Percentiles rank a stretch among this genome's conserved stretches.
phyloP scores from a whole-genome alignment of 2,113 vertebrate species.

The Mionectes macconnelli region DNA sequence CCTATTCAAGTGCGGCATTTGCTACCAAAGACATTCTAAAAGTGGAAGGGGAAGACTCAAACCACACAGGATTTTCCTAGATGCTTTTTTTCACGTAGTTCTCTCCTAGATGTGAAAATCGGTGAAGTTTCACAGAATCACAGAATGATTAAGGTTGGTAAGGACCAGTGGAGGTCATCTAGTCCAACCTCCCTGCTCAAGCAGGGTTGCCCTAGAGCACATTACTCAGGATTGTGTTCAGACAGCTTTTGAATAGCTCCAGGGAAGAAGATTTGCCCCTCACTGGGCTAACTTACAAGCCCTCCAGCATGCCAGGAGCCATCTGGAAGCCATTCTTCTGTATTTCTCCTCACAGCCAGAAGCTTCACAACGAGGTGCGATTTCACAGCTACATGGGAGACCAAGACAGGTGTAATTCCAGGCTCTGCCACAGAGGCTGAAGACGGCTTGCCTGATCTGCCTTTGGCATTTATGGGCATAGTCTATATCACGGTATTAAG shows the following conservation, averaged over 20 bases:
- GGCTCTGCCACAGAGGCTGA: not conserved
- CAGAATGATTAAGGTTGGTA: not conserved
- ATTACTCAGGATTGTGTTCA: not conserved
- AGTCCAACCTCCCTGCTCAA: not conserved
- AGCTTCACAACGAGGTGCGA: fast-evolving
- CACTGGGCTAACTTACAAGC: not conserved
- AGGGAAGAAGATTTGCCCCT: not conserved
- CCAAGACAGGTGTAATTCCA: not conserved
- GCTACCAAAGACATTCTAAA: not conserved
- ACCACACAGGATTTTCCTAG: not conserved
- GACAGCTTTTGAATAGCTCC: not conserved
- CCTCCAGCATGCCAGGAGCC: not conserved
- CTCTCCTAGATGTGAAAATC: not conserved
- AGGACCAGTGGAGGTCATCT: not conserved
- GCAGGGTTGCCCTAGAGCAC: not conserved
- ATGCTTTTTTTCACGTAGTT: fast-evolving
- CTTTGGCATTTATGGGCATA: not conserved
- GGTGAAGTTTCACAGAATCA: not conserved
- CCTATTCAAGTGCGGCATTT: not conserved
- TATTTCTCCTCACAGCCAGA: not conserved
- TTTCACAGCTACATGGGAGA: not conserved
- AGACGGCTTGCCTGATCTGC: not conserved
- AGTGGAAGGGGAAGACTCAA: not conserved
- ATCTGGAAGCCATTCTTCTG: not conserved
- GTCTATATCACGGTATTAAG: not conserved